Base-by-base conservation (phyloP, 2,888 invertebrate genomes). In the Nasonia oneida region DNA sequence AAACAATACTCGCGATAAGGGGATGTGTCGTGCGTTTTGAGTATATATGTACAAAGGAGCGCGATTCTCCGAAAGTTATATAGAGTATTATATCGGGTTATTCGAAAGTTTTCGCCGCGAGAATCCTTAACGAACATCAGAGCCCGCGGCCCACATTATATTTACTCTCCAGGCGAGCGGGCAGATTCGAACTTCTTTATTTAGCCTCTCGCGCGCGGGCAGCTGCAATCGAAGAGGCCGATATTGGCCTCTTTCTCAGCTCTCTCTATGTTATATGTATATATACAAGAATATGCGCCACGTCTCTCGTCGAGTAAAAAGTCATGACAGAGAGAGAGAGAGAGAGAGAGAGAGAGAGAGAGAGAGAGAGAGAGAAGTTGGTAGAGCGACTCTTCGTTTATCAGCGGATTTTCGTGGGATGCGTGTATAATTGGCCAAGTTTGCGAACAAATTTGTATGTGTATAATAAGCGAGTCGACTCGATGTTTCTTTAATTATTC, bases 391-490 rank as follows among this genome's bases (percentile, higher is more conserved):
- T 33, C 67, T 33, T 70, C 50, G 57, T 78, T 79, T 70, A 79
- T 70, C 70, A 81, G 18, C 23, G 23, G 14, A 67, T 39, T 77
- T 10, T 61, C 23, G 14, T n/a, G 23, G 42, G 64, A 10, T 37
- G 75, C 81, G 81, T 10, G 42, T 42, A 47, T 82, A 82, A 75
- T 82, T 82, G 50, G 18, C 57, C 57, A 81, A 81, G 53, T 73
- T 81, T 71, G 6, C 12, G 10, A 47, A 12, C 12, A 47, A 47
- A 47, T 10, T 47, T 47, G 12, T 47, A 8, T 47, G 12, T 47
- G 1, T 47, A 47, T 47, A 47, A 47, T 47, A 47, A 10, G 10
- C 12, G 12, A 47, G 12, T 47, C 10, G 42, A 47, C 8, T 37
- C 39, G 39, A 23, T 8, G 0, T 39, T 10, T n/a, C n/a, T n/a